phyloP scores from a whole-genome alignment of 2,888 invertebrate genomes.

The Suillia variegata region DNA sequence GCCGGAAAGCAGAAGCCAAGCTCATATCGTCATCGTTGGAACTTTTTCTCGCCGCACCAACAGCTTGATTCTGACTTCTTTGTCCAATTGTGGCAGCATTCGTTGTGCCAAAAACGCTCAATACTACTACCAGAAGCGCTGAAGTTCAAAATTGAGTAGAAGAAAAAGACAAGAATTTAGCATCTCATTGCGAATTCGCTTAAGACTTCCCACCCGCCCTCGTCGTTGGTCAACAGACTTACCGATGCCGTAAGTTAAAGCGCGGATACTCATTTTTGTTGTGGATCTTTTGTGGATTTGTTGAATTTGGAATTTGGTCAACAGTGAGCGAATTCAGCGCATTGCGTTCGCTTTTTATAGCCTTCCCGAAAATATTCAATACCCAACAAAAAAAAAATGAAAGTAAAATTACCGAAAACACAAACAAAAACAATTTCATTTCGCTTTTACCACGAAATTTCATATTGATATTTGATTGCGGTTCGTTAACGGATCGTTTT shows the following conservation, averaged over 20 bases:
- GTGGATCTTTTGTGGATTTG: too few relatives aligned
- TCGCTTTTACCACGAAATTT: conserved; percentile 27
- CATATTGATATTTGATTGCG: conserved; percentile 18
- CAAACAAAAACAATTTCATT: conserved; percentile 19
- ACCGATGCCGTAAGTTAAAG: conserved; percentile 35
- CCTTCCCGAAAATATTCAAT: conserved; percentile 11
- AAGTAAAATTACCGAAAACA: conserved; percentile 45
- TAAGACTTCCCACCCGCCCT: background rate
- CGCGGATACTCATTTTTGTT: conserved; percentile 39
- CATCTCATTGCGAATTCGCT: too few relatives aligned
- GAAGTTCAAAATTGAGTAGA: background rate
- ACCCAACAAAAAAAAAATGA: conserved; percentile 42
- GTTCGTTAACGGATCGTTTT: background rate
- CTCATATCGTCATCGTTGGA: background rate
- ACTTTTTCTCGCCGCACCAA: conserved; percentile 4
- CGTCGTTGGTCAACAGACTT: conserved; percentile 21
- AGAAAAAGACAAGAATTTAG: background rate
- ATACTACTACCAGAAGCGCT: background rate
- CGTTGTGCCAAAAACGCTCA: background rate
- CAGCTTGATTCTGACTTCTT: conserved; percentile 10
- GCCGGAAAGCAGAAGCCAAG: conserved; percentile 19
- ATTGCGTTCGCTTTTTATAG: conserved; percentile 51
- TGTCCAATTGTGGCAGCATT: conserved; percentile 30
- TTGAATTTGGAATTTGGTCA: conserved; percentile 19
- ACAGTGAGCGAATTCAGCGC: conserved; percentile 46